Percentiles rank a stretch among this genome's conserved stretches.
These are phyloP conservation scores for Ligdia adustata DNA, from an alignment of 2,888 invertebrate genomes.

Conservation along the genomic window DNA sequence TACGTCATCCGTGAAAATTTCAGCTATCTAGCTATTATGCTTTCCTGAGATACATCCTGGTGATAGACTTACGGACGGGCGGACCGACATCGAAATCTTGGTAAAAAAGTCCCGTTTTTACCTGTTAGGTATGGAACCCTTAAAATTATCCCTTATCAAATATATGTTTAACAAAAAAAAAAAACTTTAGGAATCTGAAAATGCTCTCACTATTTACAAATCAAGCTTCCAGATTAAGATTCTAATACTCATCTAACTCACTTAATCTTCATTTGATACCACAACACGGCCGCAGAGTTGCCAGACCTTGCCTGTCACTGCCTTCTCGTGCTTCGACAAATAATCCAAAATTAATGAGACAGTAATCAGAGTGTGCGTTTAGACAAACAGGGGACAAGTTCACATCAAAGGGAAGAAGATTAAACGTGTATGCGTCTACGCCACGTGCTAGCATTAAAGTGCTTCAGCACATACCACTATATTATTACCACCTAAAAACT, in stretches of 20 bases:
- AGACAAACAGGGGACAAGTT: slow-evolving; percentile 75
- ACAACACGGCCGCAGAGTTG: slow-evolving; percentile 32
- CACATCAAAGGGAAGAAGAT: slow-evolving; percentile 70
- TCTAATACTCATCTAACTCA: slow-evolving; percentile 18
- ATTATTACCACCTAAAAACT: slow-evolving; percentile 12
- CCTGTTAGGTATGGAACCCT: too few species aligned
- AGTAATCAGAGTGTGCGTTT: slow-evolving; percentile 77
- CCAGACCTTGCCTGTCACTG: slow-evolving; percentile 30
- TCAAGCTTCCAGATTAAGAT: slow-evolving; percentile 14
- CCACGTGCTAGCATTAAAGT: slow-evolving; percentile 73
- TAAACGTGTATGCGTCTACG: slow-evolving; percentile 76
- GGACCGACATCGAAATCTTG: too few species aligned
- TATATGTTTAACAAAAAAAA: too few species aligned
- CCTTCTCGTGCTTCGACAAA: slow-evolving; percentile 59
- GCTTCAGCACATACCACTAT: slow-evolving; percentile 48
- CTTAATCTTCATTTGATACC: slow-evolving; percentile 36
- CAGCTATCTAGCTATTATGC: too few species aligned
- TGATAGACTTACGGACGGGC: too few species aligned
- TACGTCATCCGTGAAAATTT: too few species aligned
- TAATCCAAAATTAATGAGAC: slow-evolving; percentile 80
- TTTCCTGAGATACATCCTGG: too few species aligned
- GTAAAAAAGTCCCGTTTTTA: too few species aligned
- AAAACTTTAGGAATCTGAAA: not conserved
- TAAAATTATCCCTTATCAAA: too few species aligned
- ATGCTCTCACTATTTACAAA: not conserved